A percentile compares a stretch with the other conserved stretches of the same genome.
phyloP scores from a whole-genome alignment of 2,113 vertebrate species.

The Antigone vipio region DNA sequence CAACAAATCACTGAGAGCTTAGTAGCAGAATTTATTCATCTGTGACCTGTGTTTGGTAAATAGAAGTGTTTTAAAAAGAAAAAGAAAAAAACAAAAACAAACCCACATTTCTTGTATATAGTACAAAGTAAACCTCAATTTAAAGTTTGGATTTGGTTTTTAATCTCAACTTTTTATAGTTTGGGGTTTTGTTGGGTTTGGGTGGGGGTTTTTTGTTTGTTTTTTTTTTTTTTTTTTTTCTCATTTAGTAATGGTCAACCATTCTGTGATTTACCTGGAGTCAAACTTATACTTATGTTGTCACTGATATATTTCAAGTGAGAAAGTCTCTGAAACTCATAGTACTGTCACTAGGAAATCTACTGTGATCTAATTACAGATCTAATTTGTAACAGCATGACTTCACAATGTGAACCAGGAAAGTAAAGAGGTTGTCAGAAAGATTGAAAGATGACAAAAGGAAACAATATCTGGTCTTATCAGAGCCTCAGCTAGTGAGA shows the following conservation, averaged over 20 bases:
- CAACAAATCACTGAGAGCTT: not conserved
- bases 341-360: not conserved
- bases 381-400: not conserved
- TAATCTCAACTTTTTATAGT: not conserved
- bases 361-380: not conserved
- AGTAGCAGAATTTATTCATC: not conserved
- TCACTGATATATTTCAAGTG: not conserved
- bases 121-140: not conserved
- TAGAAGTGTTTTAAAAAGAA: not conserved
- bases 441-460: not conserved
- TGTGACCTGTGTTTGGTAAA: not conserved
- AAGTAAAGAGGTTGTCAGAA: not conserved
- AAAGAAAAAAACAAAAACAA: accelerated
- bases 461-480: not conserved
- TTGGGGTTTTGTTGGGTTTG: too few species aligned
- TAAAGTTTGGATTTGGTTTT: not conserved
- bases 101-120: too few species aligned
- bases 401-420: not conserved
- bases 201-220: too few species aligned
- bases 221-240: too few species aligned
- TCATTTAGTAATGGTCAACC: not conserved
- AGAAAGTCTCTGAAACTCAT: not conserved
- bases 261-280: not conserved
- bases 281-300: not conserved
- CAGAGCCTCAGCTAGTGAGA: not conserved